Conservation (phyloP, 2,113 vertebrate species). For the Cephalopterus ornatus region DNA sequence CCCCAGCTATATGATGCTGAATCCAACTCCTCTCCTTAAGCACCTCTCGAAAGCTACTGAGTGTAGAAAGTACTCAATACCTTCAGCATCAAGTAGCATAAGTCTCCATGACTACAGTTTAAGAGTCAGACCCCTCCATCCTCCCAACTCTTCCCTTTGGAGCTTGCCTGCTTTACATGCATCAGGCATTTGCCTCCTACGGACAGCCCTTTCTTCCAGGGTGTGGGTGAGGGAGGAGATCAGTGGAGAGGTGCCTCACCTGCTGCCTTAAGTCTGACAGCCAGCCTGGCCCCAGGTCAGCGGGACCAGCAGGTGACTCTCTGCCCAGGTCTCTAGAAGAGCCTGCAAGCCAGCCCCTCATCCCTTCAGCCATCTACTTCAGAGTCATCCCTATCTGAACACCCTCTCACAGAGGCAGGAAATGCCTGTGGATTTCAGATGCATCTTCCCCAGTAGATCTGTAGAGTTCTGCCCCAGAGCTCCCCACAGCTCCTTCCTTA, state of each 20-base stretch:
- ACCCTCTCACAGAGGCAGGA: background rate
- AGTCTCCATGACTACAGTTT: background rate
- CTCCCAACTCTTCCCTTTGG: background rate
- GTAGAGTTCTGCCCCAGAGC: background rate
- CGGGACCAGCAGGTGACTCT: background rate
- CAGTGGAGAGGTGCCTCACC: background rate
- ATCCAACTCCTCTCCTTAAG: accelerated
- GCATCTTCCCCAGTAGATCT: background rate
- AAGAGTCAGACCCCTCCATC: background rate
- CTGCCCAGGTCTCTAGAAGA: background rate
- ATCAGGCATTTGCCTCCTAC: background rate
- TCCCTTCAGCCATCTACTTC: background rate
- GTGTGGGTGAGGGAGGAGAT: background rate
- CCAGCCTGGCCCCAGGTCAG: background rate
- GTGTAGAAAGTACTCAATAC: background rate
- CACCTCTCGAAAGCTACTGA: background rate
- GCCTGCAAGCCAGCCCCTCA: background rate
- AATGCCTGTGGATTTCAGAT: background rate
- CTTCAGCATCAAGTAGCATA: background rate
- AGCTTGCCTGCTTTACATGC: background rate
- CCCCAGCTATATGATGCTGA: background rate
- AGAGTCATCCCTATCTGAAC: background rate
- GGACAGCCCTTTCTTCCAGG: background rate
- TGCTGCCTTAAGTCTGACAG: background rate
- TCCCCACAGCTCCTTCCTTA: background rate